Percentiles rank a stretch among this genome's conserved stretches.
Evolutionary conservation across 2,797 vertebrate species (phyloP).

Genomic region (Oreochromis mossambicus): DNA sequence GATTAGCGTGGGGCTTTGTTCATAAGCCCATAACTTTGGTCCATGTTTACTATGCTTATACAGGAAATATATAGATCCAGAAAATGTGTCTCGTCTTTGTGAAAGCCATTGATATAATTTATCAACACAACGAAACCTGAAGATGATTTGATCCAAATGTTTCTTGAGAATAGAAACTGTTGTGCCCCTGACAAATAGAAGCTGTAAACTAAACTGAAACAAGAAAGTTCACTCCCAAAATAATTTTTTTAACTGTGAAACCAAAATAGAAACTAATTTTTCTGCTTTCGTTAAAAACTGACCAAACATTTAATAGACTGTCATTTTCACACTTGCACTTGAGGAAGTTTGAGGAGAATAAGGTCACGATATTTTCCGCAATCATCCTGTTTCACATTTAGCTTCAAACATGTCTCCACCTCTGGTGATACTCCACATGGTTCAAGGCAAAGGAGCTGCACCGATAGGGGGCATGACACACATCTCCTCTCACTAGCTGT

Average conservation of each 20-base stretch:
- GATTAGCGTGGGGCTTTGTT: not conserved
- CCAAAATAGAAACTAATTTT: fast-evolving
- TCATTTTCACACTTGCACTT: not conserved
- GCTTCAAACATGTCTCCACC: not conserved
- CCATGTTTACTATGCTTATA: not conserved
- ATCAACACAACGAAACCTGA: not conserved
- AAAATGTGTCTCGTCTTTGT: fast-evolving
- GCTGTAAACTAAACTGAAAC: not conserved
- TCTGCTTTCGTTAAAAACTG: not conserved
- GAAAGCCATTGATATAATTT: fast-evolving
- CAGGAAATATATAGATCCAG: not conserved
- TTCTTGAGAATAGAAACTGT: not conserved
- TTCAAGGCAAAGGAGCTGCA: not conserved
- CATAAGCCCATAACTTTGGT: not conserved
- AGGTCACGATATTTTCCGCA: not conserved
- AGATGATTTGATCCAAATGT: not conserved
- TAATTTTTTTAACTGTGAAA: not conserved
- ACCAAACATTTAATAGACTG: not conserved
- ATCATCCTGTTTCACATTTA: not conserved
- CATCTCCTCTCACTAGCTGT: not conserved
- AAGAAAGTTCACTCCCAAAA: fast-evolving
- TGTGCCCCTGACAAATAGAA: not conserved
- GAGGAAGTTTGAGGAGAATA: not conserved
- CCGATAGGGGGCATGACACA: not conserved
- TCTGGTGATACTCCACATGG: not conserved